phyloP scores from a whole-genome alignment of 2,888 invertebrate species.

The Platerodrilus igneus region DNA sequence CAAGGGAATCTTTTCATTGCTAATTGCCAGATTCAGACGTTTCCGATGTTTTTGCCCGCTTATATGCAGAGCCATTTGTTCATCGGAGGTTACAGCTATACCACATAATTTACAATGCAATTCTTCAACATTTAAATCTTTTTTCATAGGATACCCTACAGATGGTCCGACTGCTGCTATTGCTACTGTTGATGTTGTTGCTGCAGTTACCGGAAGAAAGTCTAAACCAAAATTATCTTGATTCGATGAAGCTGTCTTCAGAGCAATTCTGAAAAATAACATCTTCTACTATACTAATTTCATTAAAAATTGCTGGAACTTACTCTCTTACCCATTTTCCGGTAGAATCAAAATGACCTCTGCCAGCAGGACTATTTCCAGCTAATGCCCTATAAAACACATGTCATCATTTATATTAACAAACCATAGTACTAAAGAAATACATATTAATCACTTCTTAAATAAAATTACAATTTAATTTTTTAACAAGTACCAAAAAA shows the following conservation, averaged over 20 bases:
- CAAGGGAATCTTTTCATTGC: too few species aligned
- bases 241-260: too few species aligned
- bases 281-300: slow-evolving; percentile 9
- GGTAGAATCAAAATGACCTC: slow-evolving; percentile 46
- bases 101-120: slow-evolving; percentile 43
- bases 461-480: too few species aligned
- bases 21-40: too few species aligned
- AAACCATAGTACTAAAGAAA: too few species aligned
- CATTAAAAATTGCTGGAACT: slow-evolving; percentile 13
- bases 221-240: too few species aligned
- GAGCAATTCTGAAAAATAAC: too few species aligned
- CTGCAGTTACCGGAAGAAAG: not conserved
- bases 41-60: slow-evolving; percentile 56
- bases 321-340: slow-evolving; percentile 49
- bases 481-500: too few species aligned
- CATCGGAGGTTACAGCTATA: slow-evolving; percentile 54
- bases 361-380: slow-evolving; percentile 46
- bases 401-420: too few species aligned
- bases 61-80: slow-evolving; percentile 58
- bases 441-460: too few species aligned
- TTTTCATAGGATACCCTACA: too few species aligned
- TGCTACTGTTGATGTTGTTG: too few species aligned
- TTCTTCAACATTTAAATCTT: slow-evolving; percentile 11
- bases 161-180: slow-evolving; percentile 17
- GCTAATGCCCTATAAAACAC: slow-evolving; percentile 37